These are phyloP conservation scores for Promerops cafer DNA, from an alignment of 2,113 vertebrate species.

Conservation along the genomic window DNA sequence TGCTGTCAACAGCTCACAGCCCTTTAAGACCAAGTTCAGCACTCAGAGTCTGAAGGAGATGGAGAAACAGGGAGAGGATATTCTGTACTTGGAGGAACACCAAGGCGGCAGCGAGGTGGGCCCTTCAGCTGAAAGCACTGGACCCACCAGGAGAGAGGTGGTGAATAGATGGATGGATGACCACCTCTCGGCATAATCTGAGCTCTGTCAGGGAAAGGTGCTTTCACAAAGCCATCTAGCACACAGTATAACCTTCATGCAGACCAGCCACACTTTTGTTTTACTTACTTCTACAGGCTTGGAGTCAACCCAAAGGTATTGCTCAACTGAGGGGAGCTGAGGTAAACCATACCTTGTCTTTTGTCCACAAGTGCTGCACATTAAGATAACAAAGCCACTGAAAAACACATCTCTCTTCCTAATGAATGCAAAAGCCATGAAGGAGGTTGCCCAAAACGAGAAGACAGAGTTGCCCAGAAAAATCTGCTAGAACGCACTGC, in stretches of 20 bases:
- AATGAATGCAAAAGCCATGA: accelerated
- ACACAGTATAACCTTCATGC: background rate
- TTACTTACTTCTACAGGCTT: background rate
- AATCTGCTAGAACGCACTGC: background rate
- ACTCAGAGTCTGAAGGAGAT: background rate
- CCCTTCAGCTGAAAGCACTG: background rate
- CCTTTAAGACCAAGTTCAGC: background rate
- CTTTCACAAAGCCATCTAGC: background rate
- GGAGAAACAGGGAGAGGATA: background rate
- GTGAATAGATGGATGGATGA: background rate
- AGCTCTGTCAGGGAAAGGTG: background rate
- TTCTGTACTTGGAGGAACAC: background rate
- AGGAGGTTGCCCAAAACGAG: background rate
- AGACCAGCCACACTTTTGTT: background rate
- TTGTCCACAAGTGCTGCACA: background rate
- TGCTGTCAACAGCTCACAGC: background rate
- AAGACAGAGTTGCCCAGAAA: background rate
- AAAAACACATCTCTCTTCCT: background rate
- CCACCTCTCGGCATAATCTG: background rate
- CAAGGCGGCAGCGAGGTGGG: accelerated
- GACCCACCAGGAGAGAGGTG: background rate
- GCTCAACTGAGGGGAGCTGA: background rate
- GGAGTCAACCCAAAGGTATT: background rate
- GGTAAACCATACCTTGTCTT: background rate
- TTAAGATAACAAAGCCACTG: background rate